phyloP scores from a whole-genome alignment of 2,113 vertebrate species.

The Penelope pileata region DNA sequence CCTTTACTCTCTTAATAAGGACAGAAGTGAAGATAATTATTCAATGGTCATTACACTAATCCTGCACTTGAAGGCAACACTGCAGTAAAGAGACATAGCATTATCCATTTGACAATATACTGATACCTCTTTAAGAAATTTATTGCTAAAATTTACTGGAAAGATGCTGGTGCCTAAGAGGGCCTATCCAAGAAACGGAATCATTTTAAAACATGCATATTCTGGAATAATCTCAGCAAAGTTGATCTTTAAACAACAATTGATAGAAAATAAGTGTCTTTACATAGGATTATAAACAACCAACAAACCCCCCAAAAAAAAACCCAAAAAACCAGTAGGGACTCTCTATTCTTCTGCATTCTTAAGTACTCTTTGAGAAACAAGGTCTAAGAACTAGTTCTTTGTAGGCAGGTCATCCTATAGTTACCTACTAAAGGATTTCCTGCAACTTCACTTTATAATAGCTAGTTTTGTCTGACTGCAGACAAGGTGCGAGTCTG shows the following conservation, averaged over 20 bases:
- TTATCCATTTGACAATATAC: neutral
- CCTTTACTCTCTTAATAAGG: neutral
- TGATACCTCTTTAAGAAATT: neutral
- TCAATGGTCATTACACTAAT: neutral
- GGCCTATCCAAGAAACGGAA: neutral
- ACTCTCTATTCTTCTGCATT: neutral
- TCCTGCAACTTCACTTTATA: neutral
- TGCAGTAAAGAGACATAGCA: neutral
- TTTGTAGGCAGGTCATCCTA: neutral
- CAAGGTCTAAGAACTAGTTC: neutral
- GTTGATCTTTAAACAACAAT: neutral
- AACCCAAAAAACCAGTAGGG: no score
- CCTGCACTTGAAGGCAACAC: neutral
- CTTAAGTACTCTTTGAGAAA: neutral
- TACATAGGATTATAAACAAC: neutral
- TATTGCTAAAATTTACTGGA: neutral
- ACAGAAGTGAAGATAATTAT: neutral
- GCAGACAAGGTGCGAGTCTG: neutral
- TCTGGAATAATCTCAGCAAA: neutral
- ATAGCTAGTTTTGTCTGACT: neutral
- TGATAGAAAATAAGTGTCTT: neutral
- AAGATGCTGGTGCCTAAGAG: neutral
- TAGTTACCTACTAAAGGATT: neutral
- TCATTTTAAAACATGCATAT: neutral
- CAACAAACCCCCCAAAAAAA: no score